These are phyloP conservation scores for Colossoma macropomum DNA, from an alignment of 2,113 vertebrate species.

Conservation along the genomic window DNA sequence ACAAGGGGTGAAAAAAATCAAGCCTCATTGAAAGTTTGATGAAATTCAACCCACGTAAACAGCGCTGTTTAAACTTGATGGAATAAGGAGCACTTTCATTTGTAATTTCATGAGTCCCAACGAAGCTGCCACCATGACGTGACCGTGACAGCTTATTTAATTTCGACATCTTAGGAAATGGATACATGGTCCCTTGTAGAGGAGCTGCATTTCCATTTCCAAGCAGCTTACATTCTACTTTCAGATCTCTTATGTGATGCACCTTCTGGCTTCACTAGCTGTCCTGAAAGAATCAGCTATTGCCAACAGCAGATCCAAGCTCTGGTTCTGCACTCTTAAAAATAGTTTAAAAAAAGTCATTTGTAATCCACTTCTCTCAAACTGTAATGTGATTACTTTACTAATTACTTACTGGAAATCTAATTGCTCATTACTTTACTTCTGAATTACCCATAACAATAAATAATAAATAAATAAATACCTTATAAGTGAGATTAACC, in stretches of 20 bases:
- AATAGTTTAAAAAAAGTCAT: too few species aligned
- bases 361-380: too few species aligned
- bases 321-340: too few species aligned
- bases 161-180: background rate
- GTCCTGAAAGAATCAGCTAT: too few species aligned
- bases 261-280: too few species aligned
- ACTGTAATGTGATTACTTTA: too few species aligned
- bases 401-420: too few species aligned
- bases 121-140: background rate
- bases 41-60: constrained; percentile 25
- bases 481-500: too few species aligned
- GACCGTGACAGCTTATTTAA: background rate
- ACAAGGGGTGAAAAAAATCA: background rate
- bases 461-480: too few species aligned
- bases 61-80: constrained; percentile 52
- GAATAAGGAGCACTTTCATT: constrained; percentile 31
- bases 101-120: constrained; percentile 27
- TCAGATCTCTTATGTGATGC: constrained; percentile 6
- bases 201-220: background rate
- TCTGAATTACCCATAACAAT: too few species aligned
- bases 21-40: constrained; percentile 19
- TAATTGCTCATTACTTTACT: too few species aligned
- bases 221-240: constrained; percentile 16
- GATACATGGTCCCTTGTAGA: background rate
- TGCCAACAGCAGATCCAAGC: too few species aligned